Percentiles rank a stretch among this genome's conserved stretches.
phyloP scores from a whole-genome alignment of 1,140 invertebrate genomes.

The Orius insidiosus region DNA sequence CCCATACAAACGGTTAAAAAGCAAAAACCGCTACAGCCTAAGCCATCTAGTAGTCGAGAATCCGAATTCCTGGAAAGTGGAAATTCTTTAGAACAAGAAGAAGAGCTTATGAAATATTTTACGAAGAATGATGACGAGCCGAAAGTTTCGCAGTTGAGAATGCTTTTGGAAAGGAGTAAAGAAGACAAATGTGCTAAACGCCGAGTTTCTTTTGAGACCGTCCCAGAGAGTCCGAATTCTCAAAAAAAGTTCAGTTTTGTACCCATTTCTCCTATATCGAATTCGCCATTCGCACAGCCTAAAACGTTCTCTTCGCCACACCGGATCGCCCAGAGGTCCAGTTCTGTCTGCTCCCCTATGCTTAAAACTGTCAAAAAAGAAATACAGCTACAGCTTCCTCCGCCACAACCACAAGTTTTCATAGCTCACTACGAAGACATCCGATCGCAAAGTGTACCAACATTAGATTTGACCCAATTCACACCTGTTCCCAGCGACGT shows the following conservation, averaged over 20 bases:
- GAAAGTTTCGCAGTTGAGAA: slow-evolving; percentile 48
- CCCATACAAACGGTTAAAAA: slow-evolving; percentile 5
- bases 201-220: slow-evolving; percentile 14
- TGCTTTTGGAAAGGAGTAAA: slow-evolving; percentile 35
- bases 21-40: slow-evolving; percentile 9
- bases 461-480: slow-evolving; percentile 1
- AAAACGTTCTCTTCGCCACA: background rate
- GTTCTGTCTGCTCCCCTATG: background rate
- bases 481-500: slow-evolving; percentile 12
- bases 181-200: slow-evolving; percentile 18
- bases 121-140: slow-evolving; percentile 26
- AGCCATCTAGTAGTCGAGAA: slow-evolving; percentile 22
- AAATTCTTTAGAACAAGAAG: slow-evolving; percentile 62
- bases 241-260: slow-evolving; percentile 14
- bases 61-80: slow-evolving; percentile 53
- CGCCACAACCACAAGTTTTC: background rate
- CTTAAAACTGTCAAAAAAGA: background rate
- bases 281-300: background rate
- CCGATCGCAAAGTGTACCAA: slow-evolving; percentile 4
- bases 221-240: background rate
- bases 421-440: background rate
- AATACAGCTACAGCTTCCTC: background rate
- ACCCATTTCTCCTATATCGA: slow-evolving; percentile 12
- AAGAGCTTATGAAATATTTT: slow-evolving; percentile 62
- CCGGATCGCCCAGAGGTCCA: background rate